Conservation (phyloP, 2,113 vertebrate species). For the Agelaius tricolor region DNA sequence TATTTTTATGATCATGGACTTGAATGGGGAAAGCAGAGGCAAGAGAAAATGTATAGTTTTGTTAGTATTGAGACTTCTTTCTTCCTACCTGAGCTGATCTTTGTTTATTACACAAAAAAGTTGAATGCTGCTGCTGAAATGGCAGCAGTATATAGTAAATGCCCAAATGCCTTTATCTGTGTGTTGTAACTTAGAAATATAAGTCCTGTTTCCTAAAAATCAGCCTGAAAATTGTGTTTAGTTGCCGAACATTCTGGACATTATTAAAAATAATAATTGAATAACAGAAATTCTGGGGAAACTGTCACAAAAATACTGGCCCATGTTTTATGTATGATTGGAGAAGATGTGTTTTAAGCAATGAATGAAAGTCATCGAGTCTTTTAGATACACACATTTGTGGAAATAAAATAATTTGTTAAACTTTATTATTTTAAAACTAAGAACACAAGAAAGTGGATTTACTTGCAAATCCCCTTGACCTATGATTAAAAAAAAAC, state of each 20-base stretch:
- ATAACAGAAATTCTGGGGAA: background rate
- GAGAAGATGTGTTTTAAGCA: background rate
- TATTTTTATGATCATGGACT: background rate
- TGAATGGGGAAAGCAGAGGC: background rate
- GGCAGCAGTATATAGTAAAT: background rate
- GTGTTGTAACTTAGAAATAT: background rate
- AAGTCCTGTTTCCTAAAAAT: background rate
- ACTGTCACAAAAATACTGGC: background rate
- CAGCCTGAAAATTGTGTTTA: background rate
- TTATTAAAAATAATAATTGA: background rate
- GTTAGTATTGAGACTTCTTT: background rate
- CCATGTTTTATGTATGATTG: accelerated
- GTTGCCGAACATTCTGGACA: background rate
- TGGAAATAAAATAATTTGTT: background rate
- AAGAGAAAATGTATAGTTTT: background rate
- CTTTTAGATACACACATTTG: background rate
- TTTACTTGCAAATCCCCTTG: background rate
- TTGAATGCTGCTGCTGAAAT: background rate
- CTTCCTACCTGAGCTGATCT: background rate
- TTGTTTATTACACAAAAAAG: background rate
- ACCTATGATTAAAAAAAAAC: background rate
- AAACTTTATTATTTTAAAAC: background rate
- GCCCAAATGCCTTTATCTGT: background rate
- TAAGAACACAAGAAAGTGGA: background rate
- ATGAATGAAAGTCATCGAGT: background rate